Conservation (phyloP, 2,113 vertebrate species). For the Riparia riparia region DNA sequence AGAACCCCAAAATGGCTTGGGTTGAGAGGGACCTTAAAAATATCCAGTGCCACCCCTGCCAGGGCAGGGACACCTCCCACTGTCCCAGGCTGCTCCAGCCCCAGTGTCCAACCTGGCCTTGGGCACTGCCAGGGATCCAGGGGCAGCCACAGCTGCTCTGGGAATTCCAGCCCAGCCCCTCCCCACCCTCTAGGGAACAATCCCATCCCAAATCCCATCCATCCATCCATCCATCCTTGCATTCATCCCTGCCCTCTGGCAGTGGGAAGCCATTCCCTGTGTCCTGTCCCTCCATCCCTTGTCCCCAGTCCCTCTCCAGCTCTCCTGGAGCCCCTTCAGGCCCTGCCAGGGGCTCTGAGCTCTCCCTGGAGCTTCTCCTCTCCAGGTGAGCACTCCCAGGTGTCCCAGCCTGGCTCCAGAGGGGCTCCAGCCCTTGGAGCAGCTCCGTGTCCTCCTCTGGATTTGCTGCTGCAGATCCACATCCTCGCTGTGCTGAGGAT, state of each 20-base stretch:
- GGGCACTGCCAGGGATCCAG: not conserved
- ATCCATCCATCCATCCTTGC: too few relatives aligned
- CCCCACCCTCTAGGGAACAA: not conserved
- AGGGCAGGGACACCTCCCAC: not conserved
- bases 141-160: not conserved
- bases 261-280: not conserved
- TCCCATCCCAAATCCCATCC: not conserved
- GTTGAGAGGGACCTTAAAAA: not conserved
- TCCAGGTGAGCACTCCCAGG: fast-evolving
- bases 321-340: not conserved
- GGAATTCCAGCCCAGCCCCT: not conserved
- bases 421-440: not conserved
- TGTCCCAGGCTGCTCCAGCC: not conserved
- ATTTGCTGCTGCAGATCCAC: fast-evolving
- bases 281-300: not conserved
- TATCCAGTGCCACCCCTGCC: not conserved
- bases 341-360: not conserved
- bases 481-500: not conserved
- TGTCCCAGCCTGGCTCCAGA: not conserved
- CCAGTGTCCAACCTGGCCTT: not conserved
- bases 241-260: too few relatives aligned
- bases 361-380: not conserved
- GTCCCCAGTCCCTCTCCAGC: not conserved
- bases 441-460: fast-evolving
- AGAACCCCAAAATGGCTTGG: fast-evolving